Conservation (phyloP, 2,113 vertebrate species). For the Conger conger region DNA sequence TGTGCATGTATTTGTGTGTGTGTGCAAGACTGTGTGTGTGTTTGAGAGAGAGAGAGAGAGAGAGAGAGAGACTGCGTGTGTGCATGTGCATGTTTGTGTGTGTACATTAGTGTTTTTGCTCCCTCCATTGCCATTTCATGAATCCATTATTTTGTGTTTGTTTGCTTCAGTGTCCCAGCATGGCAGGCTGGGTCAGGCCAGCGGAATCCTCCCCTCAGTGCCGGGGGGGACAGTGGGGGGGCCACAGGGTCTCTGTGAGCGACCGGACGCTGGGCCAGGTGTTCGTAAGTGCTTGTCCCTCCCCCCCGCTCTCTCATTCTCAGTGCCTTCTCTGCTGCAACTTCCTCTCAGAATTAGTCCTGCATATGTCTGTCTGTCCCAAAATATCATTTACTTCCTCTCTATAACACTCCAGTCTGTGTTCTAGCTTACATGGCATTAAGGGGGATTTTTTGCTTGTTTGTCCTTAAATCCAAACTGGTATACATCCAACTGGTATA, state of each 20-base stretch:
- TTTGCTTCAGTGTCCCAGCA: constrained; percentile 42
- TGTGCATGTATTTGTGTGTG: neutral
- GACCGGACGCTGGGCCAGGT: constrained; percentile 14
- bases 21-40: neutral
- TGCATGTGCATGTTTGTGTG: constrained; percentile 15
- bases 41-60: too few species aligned
- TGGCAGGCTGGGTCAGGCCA: constrained; percentile 16
- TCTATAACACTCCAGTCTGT: neutral
- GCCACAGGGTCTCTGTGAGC: constrained; percentile 12
- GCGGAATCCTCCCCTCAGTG: constrained; percentile 18
- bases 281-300: constrained; percentile 35
- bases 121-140: constrained; percentile 39
- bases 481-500: too few species aligned
- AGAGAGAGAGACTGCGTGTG: too few species aligned
- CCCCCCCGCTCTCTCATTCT: neutral
- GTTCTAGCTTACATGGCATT: neutral
- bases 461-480: neutral
- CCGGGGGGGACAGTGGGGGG: constrained; percentile 27
- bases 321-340: neutral
- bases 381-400: neutral
- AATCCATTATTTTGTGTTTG: constrained; percentile 43
- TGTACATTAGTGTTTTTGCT: neutral
- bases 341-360: neutral
- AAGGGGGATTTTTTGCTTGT: neutral
- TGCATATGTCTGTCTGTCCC: neutral